These are phyloP conservation scores for Hippopotamyrus pictus DNA, from an alignment of 2,797 vertebrate species.

Conservation along the genomic window DNA sequence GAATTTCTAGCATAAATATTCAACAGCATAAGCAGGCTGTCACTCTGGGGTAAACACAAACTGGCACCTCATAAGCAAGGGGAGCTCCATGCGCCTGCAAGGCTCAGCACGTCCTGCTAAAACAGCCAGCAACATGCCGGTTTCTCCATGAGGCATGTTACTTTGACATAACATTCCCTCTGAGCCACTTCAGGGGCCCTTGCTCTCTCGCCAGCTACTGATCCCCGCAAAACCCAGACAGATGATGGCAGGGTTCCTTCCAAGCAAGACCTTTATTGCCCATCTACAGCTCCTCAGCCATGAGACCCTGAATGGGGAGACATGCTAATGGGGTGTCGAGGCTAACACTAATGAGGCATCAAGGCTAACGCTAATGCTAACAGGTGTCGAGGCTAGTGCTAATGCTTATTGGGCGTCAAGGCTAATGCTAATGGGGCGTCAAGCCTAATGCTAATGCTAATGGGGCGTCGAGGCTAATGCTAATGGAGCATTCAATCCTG, in stretches of 20 bases:
- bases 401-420: background rate
- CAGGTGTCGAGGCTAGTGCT: background rate
- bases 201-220: background rate
- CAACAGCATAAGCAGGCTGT: background rate
- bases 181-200: background rate
- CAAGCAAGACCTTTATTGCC: background rate
- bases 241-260: background rate
- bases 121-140: background rate
- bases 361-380: background rate
- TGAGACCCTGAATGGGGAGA: background rate
- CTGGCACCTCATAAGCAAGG: background rate
- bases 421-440: background rate
- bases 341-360: background rate
- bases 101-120: background rate
- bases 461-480: background rate
- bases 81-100: background rate
- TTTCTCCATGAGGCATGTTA: background rate
- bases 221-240: background rate
- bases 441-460: background rate
- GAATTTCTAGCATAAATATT: background rate
- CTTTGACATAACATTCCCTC: background rate
- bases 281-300: background rate
- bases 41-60: background rate
- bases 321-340: background rate
- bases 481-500: background rate